These are phyloP conservation scores for Myopa tessellatipennis DNA, from an alignment of 2,888 invertebrate species.

Conservation along the genomic window DNA sequence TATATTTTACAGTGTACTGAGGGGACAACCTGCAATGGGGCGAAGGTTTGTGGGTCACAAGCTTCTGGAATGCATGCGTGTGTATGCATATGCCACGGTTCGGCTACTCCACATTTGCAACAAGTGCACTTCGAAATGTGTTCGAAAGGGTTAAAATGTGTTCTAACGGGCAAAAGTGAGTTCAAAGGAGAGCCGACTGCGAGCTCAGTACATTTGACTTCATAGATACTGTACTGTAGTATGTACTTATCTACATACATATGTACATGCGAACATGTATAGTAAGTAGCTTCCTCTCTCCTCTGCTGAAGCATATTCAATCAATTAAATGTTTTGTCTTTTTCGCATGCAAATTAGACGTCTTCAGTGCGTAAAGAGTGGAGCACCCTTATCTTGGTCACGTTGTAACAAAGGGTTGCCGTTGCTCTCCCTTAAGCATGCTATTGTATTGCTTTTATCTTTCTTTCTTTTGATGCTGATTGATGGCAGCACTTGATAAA, in stretches of 20 bases:
- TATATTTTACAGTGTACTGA: not conserved
- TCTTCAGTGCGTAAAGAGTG: constrained; percentile 20
- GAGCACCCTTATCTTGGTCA: not conserved
- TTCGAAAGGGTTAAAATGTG: constrained; percentile 31
- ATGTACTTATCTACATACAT: not conserved
- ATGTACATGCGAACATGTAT: constrained; percentile 12
- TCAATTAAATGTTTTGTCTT: constrained; percentile 55
- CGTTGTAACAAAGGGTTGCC: constrained; percentile 16
- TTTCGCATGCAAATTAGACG: constrained; percentile 44
- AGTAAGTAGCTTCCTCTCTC: not conserved
- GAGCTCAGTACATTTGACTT: constrained; percentile 25
- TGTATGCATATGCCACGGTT: not conserved
- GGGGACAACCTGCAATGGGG: not conserved
- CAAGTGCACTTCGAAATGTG: constrained; percentile 37
- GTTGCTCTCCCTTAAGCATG: not conserved
- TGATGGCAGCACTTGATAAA: not conserved
- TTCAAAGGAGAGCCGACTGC: constrained; percentile 39
- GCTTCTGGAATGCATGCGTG: not conserved
- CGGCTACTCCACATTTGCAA: constrained; percentile 24
- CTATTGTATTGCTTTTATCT: not conserved
- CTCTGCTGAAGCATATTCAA: constrained; percentile 46
- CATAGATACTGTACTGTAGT: too few relatives aligned
- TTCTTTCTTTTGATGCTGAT: constrained; percentile 20
- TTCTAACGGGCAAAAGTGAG: constrained; percentile 13
- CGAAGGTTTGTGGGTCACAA: constrained; percentile 30